Evolutionary conservation across 2,888 invertebrate species (phyloP), one percentile per base, ranked within the genome.

Genomic region (Sturmia bella): DNA sequence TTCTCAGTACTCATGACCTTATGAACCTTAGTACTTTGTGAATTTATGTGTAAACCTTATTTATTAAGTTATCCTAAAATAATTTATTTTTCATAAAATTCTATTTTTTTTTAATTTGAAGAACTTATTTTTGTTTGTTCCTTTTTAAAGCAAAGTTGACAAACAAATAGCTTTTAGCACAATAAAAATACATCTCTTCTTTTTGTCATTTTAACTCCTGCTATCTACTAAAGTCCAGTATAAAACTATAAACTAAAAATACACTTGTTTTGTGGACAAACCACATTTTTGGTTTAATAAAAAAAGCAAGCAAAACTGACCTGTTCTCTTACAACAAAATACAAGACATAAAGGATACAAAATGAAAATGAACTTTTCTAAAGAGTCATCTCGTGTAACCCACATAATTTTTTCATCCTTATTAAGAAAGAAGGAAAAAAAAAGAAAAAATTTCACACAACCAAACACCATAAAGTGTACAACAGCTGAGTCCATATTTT

Each of bases 231-330:
- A 41, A 3, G 43, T 13, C 56, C 45, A 19, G 45, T n/a, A 54
- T 32, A 59, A 39, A 12, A 41, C 2, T n/a, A 7, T 27, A 27
- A 27, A 27, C 24, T 37, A 15, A 32, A 61, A 32, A 11, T 45
- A 21, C 21, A 24, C 39, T 59, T 39, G 39, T 59, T 24, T 39
- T 37, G 3, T 43, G 24, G 9, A 59, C 13, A 63, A 19, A 54
- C 45, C 32, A 21, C 21, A 63, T 61, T 72, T 72, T 39, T 17
- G 32, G 52, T 17, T 54, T 32, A 27, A 17, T 72, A n/a, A 15
- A 68, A 68, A 69, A 63, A 9, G 63, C 54, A 48, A 45, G 24
- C 17, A 54, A 68, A 77, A 54, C 57, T 73, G 72, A 73, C 72
- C 66, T 64, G 56, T 54, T 6, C 6, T 32, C 7, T 9, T 32